Evolutionary conservation across 2,797 vertebrate species (phyloP).

Genomic region (Centropyge bicolor): DNA sequence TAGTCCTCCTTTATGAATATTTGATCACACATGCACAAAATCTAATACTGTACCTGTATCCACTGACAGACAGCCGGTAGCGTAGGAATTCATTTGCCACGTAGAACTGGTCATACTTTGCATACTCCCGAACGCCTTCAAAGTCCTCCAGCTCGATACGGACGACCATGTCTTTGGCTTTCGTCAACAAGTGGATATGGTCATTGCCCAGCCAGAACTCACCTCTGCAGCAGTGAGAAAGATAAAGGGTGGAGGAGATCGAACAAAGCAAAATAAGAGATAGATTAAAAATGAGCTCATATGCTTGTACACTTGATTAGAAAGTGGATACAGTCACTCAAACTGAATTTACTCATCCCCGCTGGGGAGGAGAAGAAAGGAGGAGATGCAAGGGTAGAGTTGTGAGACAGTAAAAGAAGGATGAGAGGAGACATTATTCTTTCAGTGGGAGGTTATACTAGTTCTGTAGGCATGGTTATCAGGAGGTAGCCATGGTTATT

Average conservation of each 20-base stretch:
- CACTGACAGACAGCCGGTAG: slow-evolving; percentile 90
- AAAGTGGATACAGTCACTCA: slow-evolving; percentile 34
- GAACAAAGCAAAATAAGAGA: slow-evolving; percentile 21
- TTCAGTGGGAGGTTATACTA: slow-evolving; percentile 50
- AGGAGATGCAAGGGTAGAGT: slow-evolving; percentile 18
- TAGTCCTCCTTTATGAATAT: slow-evolving; percentile 3
- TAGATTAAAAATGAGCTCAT: slow-evolving; percentile 36
- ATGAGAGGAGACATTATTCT: slow-evolving; percentile 41
- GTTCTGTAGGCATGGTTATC: slow-evolving; percentile 42
- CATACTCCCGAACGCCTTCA: slow-evolving; percentile 89
- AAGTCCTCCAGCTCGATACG: slow-evolving; percentile 96
- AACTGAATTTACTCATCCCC: slow-evolving; percentile 46
- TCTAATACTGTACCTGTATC: slow-evolving; percentile 77
- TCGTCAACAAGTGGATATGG: slow-evolving; percentile 94
- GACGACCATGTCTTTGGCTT: slow-evolving; percentile 92
- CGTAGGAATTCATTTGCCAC: slow-evolving; percentile 93
- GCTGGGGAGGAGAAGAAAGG: slow-evolving; percentile 21
- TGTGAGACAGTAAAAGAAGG: slow-evolving; percentile 43
- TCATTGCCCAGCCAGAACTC: slow-evolving; percentile 99
- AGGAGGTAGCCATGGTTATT: slow-evolving; percentile 44
- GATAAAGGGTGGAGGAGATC: not conserved
- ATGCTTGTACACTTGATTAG: slow-evolving; percentile 38
- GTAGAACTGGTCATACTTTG: slow-evolving; percentile 93
- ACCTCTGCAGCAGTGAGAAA: slow-evolving; percentile 64
- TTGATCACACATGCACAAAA: slow-evolving; percentile 23